Percentiles rank a stretch among this genome's conserved stretches.
Evolutionary conservation across 2,113 vertebrate species (phyloP).

Genomic region (Odontesthes bonariensis): DNA sequence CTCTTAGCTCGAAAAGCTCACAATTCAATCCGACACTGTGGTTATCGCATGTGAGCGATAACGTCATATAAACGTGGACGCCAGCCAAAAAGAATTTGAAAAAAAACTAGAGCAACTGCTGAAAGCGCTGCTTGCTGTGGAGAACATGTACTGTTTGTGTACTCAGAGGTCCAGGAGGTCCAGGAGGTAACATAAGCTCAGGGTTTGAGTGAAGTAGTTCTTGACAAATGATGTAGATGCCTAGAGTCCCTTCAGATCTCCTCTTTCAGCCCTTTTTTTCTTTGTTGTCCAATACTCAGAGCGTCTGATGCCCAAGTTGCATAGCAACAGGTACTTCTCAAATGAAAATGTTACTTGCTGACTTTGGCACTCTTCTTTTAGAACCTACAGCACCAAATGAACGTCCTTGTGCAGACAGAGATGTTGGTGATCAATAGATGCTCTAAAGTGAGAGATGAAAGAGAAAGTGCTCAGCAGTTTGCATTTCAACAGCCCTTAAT

Average conservation of each 20-base stretch:
- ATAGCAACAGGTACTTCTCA: conserved; percentile 20
- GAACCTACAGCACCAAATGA: conserved; percentile 7
- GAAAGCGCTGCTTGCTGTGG: not conserved
- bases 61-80: too few species aligned
- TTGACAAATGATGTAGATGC: conserved; percentile 43
- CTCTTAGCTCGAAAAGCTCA: not conserved
- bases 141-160: not conserved
- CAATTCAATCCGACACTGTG: not conserved
- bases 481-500: conserved; percentile 32
- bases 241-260: conserved; percentile 21
- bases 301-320: conserved; percentile 26
- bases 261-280: conserved; percentile 43
- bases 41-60: not conserved
- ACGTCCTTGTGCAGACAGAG: conserved; percentile 13
- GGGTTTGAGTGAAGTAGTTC: conserved; percentile 26
- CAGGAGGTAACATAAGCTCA: conserved; percentile 25
- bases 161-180: conserved; percentile 34
- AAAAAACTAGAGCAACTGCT: not conserved
- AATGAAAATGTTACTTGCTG: conserved; percentile 41
- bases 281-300: conserved; percentile 11
- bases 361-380: conserved; percentile 25
- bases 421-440: conserved; percentile 1
- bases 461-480: conserved; percentile 16
- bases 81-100: not conserved
- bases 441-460: conserved; percentile 32